These are phyloP conservation scores for Myzus persicae DNA, from an alignment of 1,140 invertebrate species.

Conservation along the genomic window DNA sequence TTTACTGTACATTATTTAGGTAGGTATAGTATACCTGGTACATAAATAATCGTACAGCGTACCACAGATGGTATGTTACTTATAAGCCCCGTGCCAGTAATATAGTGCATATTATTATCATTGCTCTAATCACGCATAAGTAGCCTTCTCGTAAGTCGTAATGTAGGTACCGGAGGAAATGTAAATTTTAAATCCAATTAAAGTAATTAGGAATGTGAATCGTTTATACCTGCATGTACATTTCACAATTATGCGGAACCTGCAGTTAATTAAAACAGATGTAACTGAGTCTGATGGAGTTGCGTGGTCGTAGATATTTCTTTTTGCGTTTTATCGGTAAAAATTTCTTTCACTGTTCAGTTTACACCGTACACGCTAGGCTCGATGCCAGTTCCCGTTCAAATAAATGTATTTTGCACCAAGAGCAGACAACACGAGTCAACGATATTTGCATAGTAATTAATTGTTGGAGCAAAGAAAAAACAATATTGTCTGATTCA, in stretches of 20 bases:
- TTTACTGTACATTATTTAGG: not conserved
- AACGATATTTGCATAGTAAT: constrained; percentile 43
- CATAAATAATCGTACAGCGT: not conserved
- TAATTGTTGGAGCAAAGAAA: not conserved
- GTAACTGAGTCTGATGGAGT: constrained; percentile 32
- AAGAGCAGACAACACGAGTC: not conserved
- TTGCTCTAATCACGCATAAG: constrained; percentile 21
- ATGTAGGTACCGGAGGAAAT: constrained; percentile 2
- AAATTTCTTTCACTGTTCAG: not conserved
- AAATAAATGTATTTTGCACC: constrained; percentile 26
- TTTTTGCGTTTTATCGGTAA: constrained; percentile 8
- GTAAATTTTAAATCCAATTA: constrained; percentile 56
- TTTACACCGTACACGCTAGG: not conserved
- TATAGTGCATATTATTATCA: not conserved
- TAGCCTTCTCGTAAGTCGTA: constrained; percentile 21
- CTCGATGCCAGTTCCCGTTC: constrained; percentile 36
- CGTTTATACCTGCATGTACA: not conserved
- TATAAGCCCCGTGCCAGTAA: not conserved
- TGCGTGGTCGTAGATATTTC: constrained; percentile 32
- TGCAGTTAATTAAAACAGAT: constrained; percentile 53
- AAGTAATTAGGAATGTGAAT: constrained; percentile 48
- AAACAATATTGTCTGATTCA: constrained; percentile 16
- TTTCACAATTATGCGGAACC: constrained; percentile 21
- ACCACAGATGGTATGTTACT: not conserved
- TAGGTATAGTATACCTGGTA: not conserved